Base-by-base conservation (phyloP, 2,113 vertebrate genomes). In the Indri indri region DNA sequence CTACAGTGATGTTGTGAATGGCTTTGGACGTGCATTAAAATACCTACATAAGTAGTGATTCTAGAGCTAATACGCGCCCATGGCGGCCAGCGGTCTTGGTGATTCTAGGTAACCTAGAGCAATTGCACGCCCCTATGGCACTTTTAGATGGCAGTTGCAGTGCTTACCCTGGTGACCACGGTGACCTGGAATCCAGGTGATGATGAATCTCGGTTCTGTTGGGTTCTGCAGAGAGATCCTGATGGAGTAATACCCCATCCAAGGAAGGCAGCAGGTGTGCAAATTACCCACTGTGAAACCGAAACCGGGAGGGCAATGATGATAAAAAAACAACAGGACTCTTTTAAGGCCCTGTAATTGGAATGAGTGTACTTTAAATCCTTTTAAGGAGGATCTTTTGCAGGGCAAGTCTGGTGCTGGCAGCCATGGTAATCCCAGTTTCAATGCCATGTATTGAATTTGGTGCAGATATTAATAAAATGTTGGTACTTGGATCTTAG, bases 291-390 rank as follows among this genome's bases (percentile, higher is more conserved):
- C 18, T 83, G 14, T 0, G 0, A 10, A 70, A 32, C 9, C 1
- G 0, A 7, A 70, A 25, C 9, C 0, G 8, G 18, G 18, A 76
- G 37, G 57, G 37, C 45, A 65, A 5, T 61, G 84, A 73, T 37
- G 65, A 74, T 63, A 54, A 74, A 85, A 30, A 52, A 5, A 27
- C 40, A 37, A 40, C 27, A 50, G 88, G 57, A 54, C n/a, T 77
- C 17, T 50, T 74, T 81, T 0, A 3, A 94, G 66, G 30, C 73
- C 57, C 12, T 40, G 3, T 87, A 61, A 18, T 92, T 50, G 80
- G 45, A 93, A 68, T 76, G 50, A 68, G 59, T 70, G 23, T 27
- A 37, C 47, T 73, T 92, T 57, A 84, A 54, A 20, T 54, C 92
- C 59, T 63, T 82, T 90, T 54, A 22, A 91, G 91, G 47, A 57